These are phyloP conservation scores for Eueremaeus valkanovi DNA, from an alignment of 2,888 invertebrate species.

Conservation along the genomic window DNA sequence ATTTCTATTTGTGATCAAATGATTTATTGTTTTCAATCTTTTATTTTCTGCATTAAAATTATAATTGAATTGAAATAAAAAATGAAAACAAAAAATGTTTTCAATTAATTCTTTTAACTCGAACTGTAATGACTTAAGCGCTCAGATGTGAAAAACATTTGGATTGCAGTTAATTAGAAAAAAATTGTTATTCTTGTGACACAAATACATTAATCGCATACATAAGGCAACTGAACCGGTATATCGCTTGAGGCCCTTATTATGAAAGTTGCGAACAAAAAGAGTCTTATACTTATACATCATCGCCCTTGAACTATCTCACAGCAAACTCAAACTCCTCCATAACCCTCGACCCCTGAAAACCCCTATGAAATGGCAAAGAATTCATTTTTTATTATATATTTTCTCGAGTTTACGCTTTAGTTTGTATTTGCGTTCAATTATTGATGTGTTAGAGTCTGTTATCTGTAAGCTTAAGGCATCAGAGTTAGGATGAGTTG, in stretches of 20 bases:
- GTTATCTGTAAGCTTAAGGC: conserved; percentile 17
- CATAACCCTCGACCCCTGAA: background rate
- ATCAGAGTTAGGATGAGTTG: background rate
- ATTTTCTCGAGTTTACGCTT: no score
- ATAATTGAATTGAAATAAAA: no score
- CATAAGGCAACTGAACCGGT: background rate
- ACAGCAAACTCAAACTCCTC: background rate
- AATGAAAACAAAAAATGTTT: background rate
- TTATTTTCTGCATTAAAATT: background rate
- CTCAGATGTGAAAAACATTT: no score
- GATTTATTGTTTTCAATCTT: no score
- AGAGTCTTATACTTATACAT: background rate
- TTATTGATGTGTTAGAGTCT: conserved; percentile 9
- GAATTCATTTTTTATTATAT: background rate
- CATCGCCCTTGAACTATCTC: background rate
- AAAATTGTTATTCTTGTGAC: background rate
- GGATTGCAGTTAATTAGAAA: background rate
- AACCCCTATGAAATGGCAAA: background rate
- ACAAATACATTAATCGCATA: background rate
- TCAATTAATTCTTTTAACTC: background rate
- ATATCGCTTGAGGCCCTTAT: background rate
- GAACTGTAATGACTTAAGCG: no score
- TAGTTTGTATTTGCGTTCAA: background rate
- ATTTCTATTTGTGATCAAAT: background rate
- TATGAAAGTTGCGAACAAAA: background rate